Evolutionary conservation across 2,888 invertebrate species (phyloP).

Genomic region (Apotomis capreana): DNA sequence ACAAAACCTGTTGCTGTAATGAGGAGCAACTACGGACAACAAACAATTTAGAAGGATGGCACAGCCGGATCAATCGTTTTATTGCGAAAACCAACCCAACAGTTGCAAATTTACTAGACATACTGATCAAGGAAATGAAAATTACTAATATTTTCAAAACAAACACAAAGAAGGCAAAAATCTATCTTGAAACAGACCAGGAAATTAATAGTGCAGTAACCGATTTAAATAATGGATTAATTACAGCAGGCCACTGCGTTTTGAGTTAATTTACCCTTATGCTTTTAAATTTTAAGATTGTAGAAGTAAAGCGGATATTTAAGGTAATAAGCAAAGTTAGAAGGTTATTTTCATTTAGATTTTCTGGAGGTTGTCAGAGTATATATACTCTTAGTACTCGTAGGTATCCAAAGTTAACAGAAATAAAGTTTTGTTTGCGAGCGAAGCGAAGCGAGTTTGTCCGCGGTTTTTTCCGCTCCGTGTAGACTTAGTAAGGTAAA

Average conservation of each 20-base stretch:
- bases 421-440: conserved; percentile 17
- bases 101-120: conserved; percentile 6
- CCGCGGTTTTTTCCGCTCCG: conserved; percentile 13
- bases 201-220: conserved; percentile 5
- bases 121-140: conserved; percentile 7
- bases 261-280: conserved; percentile 14
- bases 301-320: conserved; percentile 13
- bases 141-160: conserved; percentile 2
- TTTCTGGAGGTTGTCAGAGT: conserved; percentile 14
- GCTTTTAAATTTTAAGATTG: conserved; percentile 13
- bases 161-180: conserved; percentile 9
- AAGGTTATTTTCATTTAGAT: conserved; percentile 14
- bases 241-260: conserved; percentile 6
- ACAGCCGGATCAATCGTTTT: neutral
- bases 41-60: neutral
- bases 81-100: neutral
- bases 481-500: neutral
- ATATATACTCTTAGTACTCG: conserved; percentile 6
- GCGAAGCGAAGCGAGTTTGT: conserved; percentile 10
- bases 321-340: conserved; percentile 14
- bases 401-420: conserved; percentile 13
- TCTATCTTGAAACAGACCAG: conserved; percentile 7
- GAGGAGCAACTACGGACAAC: conserved; percentile 5
- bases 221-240: conserved; percentile 11
- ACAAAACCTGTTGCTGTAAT: neutral